Evolutionary conservation across 1,140 invertebrate genomes (phyloP), one percentile per base, ranked within the genome.

Genomic region (Tetramorium alpestre): DNA sequence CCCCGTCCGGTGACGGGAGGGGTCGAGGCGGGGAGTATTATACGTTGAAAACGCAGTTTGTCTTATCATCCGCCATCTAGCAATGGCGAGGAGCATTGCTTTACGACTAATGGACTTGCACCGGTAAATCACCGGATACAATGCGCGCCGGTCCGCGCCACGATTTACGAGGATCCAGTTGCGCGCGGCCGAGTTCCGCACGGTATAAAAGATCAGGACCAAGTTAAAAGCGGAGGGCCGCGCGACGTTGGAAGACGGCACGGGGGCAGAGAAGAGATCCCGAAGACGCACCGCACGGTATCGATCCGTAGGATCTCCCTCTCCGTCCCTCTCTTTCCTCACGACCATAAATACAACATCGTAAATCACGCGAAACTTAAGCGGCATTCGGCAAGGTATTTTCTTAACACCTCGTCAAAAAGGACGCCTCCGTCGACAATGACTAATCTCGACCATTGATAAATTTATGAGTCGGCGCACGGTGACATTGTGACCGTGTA

Each of bases 41-140:
- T 91, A 89, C 54, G 88, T 16, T 91, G 87, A 81, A 89, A 90
- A 87, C 85, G 88, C 90, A 92, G 89, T 92, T 92, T 89, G 87
- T 92, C 92, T 93, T 93, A 92, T 91, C 90, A 88, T 89, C 88
- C 89, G 87, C 86, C 88, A 91, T 92, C 91, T 90, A 90, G 91
- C 82, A 80, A 87, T 80, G 91, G 77, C 87, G 89, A 92, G 89
- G 87, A 89, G 86, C 84, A 85, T 92, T 90, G 89, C 89, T 92
- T 93, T 93, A 91, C 92, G 91, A 92, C 92, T 94, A 94, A 93
- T 93, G 93, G 92, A 94, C 91, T 93, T 85, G 90, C 89, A 87
- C 88, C 92, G 85, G 89, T 94, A 94, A 94, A 94, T 94, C 92
- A 93, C 89, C 88, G 80, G 44, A 75, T 84, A 93, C 92, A 92